These are phyloP conservation scores for Hoplodrina blanda DNA, from an alignment of 2,888 invertebrate species.

Conservation along the genomic window DNA sequence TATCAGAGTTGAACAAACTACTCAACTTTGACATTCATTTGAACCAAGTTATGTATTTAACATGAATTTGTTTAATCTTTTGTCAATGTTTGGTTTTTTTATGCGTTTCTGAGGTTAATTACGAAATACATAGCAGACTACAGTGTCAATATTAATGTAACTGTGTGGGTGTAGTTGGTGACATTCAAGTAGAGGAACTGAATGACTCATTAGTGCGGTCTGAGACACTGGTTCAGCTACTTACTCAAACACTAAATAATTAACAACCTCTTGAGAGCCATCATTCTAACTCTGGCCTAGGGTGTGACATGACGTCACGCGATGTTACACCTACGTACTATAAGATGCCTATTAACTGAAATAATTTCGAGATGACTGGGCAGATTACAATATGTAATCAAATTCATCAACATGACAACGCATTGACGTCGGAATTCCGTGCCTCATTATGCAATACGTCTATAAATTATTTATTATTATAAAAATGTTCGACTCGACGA, in stretches of 20 bases:
- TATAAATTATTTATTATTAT: neutral
- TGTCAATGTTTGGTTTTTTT: conserved; percentile 32
- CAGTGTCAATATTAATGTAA: neutral
- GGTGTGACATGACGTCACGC: conserved; percentile 7
- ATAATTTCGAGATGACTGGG: conserved; percentile 16
- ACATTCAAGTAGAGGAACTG: conserved; percentile 9
- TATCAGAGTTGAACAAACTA: conserved; percentile 58
- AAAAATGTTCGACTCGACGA: conserved; percentile 2
- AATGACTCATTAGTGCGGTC: conserved; percentile 9
- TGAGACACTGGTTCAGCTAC: conserved; percentile 1
- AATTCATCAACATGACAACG: conserved; percentile 33
- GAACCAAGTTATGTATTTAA: conserved; percentile 27
- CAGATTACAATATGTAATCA: conserved; percentile 17
- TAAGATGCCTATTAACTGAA: conserved; percentile 4
- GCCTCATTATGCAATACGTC: conserved; percentile 16
- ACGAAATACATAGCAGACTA: conserved; percentile 21
- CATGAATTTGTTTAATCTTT: conserved; percentile 28
- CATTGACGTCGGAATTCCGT: neutral
- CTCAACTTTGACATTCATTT: conserved; percentile 35
- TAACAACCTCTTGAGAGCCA: conserved; percentile 5
- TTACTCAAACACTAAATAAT: conserved; percentile 17
- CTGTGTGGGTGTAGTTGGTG: neutral
- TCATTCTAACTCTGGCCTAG: neutral
- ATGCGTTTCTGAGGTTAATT: conserved; percentile 24
- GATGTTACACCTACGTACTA: neutral